A percentile compares a stretch with the other conserved stretches of the same genome.
These are phyloP conservation scores for Alcedo atthis DNA, from an alignment of 2,797 vertebrate genomes.

Conservation along the genomic window DNA sequence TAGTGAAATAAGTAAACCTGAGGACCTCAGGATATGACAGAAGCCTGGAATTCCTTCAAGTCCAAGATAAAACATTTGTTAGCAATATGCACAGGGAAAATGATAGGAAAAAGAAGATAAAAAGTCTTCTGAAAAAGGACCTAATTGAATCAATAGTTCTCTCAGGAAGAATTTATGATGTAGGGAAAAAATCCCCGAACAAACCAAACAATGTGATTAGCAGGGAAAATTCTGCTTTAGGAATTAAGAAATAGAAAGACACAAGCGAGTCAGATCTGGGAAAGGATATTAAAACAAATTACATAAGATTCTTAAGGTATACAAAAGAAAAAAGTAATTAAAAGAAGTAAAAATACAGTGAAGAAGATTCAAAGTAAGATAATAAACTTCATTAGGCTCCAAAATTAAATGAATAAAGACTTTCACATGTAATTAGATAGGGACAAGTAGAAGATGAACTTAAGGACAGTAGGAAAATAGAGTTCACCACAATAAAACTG, in stretches of 20 bases:
- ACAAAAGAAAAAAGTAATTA: no score
- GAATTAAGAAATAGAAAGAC: background rate
- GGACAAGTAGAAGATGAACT: no score
- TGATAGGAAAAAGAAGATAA: background rate
- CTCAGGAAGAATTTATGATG: background rate
- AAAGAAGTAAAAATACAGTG: no score
- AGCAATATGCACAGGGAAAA: background rate
- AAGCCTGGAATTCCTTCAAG: background rate
- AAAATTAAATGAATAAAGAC: no score
- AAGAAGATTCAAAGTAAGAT: no score
- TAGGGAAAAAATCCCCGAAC: background rate
- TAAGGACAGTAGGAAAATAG: no score
- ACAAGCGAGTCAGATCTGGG: no score
- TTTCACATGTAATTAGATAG: no score
- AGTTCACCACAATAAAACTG: no score
- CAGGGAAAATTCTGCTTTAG: background rate
- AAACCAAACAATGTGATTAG: accelerated
- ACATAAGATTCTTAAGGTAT: no score
- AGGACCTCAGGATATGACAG: background rate
- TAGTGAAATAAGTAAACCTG: background rate
- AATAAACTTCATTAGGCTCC: no score
- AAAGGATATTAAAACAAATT: no score
- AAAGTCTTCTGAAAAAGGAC: background rate
- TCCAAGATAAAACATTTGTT: background rate
- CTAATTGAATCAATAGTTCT: background rate